Evolutionary conservation across 2,113 vertebrate species (phyloP), one percentile per base, ranked within the genome.

Genomic region (Oreotrochilus melanogaster): DNA sequence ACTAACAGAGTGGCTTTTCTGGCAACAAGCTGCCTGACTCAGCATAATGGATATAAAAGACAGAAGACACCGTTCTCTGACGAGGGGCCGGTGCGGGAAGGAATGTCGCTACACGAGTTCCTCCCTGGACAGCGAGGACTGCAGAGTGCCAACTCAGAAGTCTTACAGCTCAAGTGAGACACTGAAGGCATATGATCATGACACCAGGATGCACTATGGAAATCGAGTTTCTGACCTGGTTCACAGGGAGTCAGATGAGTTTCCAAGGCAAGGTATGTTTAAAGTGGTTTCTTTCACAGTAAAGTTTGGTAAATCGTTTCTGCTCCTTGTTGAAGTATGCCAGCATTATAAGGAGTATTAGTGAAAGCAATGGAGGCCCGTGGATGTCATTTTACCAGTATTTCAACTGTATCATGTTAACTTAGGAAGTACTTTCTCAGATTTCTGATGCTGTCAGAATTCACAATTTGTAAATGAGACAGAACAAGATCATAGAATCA

Each of bases 121-220:
- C 27, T 99, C 99, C 27, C 97, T 99, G 97, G 99, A 99, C 93
- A 96, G 98, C 2, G 99, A 99, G 11, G 99, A 99, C 95, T 99
- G 99, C 92, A 98, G 99, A 7, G 99, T 99, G 58, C 99, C 99
- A 53, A 99, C 99, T 1, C 99, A 99, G 98, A 99, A 99, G 89
- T 99, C 99, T 31, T 99, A 99, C 96, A 99, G 99, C 98, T 99
- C 99, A 93, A 99, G 99, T 3, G 99, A 99, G 98, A 99, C 99
- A 0, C 98, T 99, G 51, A 99, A 99, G 96, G 99, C 99, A 0
- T 99, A 99, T 8, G 99, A 99, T 92, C 99, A 99, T 1, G 99
- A 99, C 88, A 98, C 98, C 95, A 98, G 99, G 95, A 98, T 99
- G 97, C 99, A 99, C 95, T 99, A 99, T 7, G 98, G 99, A 2